These are phyloP conservation scores for Agrochola circellaris DNA, from an alignment of 2,888 invertebrate species.

Conservation along the genomic window DNA sequence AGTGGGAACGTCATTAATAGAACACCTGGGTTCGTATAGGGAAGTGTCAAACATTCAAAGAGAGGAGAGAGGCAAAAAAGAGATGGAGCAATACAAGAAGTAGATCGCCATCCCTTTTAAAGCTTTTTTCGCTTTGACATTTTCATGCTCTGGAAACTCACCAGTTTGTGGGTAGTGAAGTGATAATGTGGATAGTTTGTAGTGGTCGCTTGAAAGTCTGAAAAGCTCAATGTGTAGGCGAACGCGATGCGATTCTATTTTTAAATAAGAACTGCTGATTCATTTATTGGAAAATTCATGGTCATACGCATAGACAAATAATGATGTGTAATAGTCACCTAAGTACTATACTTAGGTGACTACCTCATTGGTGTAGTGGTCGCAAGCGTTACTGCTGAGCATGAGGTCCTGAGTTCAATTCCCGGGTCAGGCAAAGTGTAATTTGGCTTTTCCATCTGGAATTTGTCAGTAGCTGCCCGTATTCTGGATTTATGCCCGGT, in stretches of 20 bases:
- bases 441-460: no score
- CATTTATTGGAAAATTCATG: conserved; percentile 11
- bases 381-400: not conserved
- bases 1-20: conserved; percentile 15
- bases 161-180: not conserved
- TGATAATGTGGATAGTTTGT: not conserved
- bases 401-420: not conserved
- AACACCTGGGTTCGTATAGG: not conserved
- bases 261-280: not conserved
- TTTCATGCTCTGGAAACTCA: not conserved
- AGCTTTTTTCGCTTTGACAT: not conserved
- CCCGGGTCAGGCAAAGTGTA: no score
- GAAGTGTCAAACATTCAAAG: not conserved
- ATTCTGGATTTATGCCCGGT: not conserved
- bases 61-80: not conserved
- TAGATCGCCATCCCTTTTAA: not conserved
- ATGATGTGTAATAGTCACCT: no score
- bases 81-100: not conserved
- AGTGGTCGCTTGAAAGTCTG: not conserved
- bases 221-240: conserved; percentile 19
- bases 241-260: conserved; percentile 21
- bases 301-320: not conserved
- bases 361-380: not conserved
- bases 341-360: not conserved
- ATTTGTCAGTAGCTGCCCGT: no score